Base-by-base conservation (phyloP, 1,140 invertebrate genomes). In the Lineus longissimus region DNA sequence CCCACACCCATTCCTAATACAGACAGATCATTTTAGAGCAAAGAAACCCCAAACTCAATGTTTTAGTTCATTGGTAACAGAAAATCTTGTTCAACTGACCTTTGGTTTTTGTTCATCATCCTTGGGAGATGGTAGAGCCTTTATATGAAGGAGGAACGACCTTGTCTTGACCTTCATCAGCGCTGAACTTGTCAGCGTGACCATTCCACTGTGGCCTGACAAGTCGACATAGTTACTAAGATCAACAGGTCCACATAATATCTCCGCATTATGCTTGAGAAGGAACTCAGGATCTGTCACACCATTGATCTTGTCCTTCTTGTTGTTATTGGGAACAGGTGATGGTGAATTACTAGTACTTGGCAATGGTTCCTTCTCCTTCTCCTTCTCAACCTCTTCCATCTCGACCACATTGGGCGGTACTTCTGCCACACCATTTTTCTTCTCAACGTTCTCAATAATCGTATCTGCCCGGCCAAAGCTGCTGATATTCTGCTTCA, bases 151-250 rank as follows among this genome's bases (percentile, higher is more conserved):
- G 15, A 94, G 82, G 72, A 93, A 88, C 23, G 91, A 92, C 64
- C 90, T 84, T 4, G 89, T 88, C 74, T 89, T 88, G 0, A 88
- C 86, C 65, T 88, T 87, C 64, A 94, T 89, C 15, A 96, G 81
- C 70, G 90, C 88, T 0, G 92, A 91, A 72, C 92, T 94, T 0
- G 92, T 92, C 17, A 95, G 82, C 17, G 91, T 93, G 6, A 94
- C 85, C 23, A 88, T 88, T 13, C 92, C 93, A 29, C 88, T 87
- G 71, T 91, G 88, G 72, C 91, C 91, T 0, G 90, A 91, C 47
- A 94, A 74, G 80, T 95, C 92, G 63, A 95, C 84, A 66, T 89
- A 91, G 0, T 88, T 87, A 11, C 88, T 86, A 2, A 95, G 82
- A 71, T 89, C 87, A 1, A 95, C 85, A 9, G 94, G 94, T 1